Evolutionary conservation across 2,888 invertebrate genomes (phyloP), one percentile per base, ranked within the genome.

Genomic region (Myathropa florea): DNA sequence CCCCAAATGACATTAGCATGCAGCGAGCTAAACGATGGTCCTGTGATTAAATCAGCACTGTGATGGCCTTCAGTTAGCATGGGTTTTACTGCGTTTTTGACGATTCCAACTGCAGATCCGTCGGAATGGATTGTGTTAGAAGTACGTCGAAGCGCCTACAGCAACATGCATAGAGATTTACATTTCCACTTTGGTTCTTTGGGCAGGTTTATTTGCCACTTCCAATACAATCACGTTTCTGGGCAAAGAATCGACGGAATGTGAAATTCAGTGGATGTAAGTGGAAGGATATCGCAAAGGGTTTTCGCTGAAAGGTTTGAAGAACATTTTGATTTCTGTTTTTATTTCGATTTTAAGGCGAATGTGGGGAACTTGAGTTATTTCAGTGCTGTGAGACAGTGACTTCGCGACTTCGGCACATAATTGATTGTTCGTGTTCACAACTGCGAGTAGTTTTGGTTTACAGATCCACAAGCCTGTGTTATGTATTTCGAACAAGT

Each of bases 1-100:
- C 46, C n/a, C n/a, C 46, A 85, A 82, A 72, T 70, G 67, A 73
- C 72, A 85, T 85, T 85, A 85, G 85, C 77, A 85, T 85, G 82
- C 85, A 85, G 77, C 63, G 72, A 82, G 85, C 59, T 82, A 64
- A 82, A 33, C 82, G 68, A 55, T 78, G 85, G 85, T 85, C 64
- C 33, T 72, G 81, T 81, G 77, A 85, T 85, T 82, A 68, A 85
- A 85, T 85, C 85, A 82, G 36, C 72, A 72, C 63, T 82, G 36
- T 9, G 67, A 68, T 81, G 71, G 72, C 68, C 68, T 36, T 77
- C 39, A 68, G 77, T 77, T 57, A 26, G 26, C 28, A 53, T 30
- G 30, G 55, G 39, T 57, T 71, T 65, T 26, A 30, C 24, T 53
- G 46, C 28, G 23, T 33, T 61, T 55, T 30, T 71, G 18, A n/a